Conservation (phyloP, 2,113 vertebrate genomes). For the Tachuris rubrigastra region DNA sequence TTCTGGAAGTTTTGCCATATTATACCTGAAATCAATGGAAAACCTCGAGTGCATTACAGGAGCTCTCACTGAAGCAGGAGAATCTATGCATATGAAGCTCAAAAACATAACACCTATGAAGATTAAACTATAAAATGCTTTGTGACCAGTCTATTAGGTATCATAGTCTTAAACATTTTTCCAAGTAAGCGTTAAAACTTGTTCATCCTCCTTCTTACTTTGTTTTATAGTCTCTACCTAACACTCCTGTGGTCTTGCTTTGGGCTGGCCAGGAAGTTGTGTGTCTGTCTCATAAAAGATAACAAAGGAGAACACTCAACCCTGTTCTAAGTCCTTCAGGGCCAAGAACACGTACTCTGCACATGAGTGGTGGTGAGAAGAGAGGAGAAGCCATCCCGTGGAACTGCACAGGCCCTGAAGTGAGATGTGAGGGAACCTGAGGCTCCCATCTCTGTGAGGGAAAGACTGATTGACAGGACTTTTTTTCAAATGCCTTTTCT, state of each 20-base stretch:
- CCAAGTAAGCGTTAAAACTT: not conserved
- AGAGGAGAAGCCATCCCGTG: not conserved
- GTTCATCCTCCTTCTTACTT: not conserved
- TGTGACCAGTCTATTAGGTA: not conserved
- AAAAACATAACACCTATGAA: not conserved
- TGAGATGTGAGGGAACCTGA: not conserved
- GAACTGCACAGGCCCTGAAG: not conserved
- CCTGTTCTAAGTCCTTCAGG: not conserved
- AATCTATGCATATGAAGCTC: not conserved
- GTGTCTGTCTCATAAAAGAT: not conserved
- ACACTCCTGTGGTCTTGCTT: not conserved
- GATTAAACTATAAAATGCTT: not conserved
- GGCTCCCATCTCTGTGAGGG: not conserved
- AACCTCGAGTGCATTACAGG: not conserved
- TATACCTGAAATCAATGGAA: not conserved
- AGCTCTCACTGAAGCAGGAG: not conserved
- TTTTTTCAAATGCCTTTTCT: not conserved
- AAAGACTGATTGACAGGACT: not conserved
- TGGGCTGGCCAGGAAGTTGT: not conserved
- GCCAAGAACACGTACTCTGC: not conserved
- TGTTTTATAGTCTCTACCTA: not conserved
- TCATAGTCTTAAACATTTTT: not conserved
- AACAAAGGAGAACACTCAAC: not conserved
- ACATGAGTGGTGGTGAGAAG: fast-evolving
- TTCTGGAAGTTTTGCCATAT: not conserved